Base-by-base conservation (phyloP, 92 coral and sea anemone genomes). In the Zoanthus gigantus region DNA sequence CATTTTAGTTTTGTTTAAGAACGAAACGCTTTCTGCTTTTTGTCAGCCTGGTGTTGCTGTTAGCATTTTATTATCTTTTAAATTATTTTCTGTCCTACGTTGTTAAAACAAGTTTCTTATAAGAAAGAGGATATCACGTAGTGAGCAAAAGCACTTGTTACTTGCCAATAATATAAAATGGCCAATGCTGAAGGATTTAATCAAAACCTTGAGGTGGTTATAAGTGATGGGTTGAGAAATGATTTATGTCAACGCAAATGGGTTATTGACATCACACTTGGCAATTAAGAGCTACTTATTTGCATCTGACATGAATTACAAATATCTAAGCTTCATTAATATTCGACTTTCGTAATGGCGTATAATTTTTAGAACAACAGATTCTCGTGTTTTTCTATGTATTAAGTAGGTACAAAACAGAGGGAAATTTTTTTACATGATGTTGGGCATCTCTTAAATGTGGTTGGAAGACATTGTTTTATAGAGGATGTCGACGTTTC, bases 211-310 rank as follows among this genome's bases (percentile, higher is more conserved):
- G 45, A 37, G n/a, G 15, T 29, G 18, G 6, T n/a, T n/a, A 15
- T 53, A 77, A 57, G 34, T 78, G 15, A 78, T 78, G 46, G 44
- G 44, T 53, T 78, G 83, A 56, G 48, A 17, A 78, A 0, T 58
- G 83, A 56, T 56, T 57, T 61, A 31, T 58, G 52, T 37, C 83
- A 78, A 16, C 46, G 13, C 5, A 78, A 61, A 78, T 78, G 13
- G 83, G 56, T 29, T 58, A 18, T 4, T 37, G 46, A 78, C 68
- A 31, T 17, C 10, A 37, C 45, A 53, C 50, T 4, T 11, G 58
- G 14, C 56, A 77, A 77, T 77, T 77, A 54, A 74, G 45, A 32
- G 76, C 53, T 17, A n/a, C 67, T 60, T 13, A n/a, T 2, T 14
- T 8, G 13, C 67, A 14, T 14, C 67, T 14, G 29, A 23, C 37